Base-by-base conservation (phyloP, 2,888 invertebrate species). In the Xestia sexstrigata region DNA sequence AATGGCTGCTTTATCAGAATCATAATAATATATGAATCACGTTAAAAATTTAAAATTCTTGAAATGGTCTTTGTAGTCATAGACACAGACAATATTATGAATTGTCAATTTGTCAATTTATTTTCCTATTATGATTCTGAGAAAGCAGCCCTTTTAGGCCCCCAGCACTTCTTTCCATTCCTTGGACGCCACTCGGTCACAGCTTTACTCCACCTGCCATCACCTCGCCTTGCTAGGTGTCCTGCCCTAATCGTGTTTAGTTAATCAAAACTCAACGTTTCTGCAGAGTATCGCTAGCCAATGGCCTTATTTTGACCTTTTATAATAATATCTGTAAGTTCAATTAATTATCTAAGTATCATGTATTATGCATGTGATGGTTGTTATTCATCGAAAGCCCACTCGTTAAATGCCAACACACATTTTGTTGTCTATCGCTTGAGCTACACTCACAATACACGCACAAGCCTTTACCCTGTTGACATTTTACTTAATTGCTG, bases 401-500 rank as follows among this genome's bases (percentile, higher is more conserved):
- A 79, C 58, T 66, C 42, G 30, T 82, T 67, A 73, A 77, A 77
- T 75, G 77, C 39, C 75, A 82, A 58, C 42, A 74, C 49, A 42
- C 67, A 52, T 75, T 63, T 70, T 63, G 39, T 71, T 80, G 63
- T 60, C 62, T 58, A 52, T 55, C n/a, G 65, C 65, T 67, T 30
- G 26, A 67, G n/a, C 15, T 71, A 55, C 35, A 42, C 15, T 68
- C 52, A 75, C 49, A 76, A 71, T 60, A 66, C 74, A 77, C 74
- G 66, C 66, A 78, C 69, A 62, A 79, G 9, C 81, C 63, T 58
- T 58, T 49, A 55, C 17, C 39, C 39, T 69, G 74, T 76, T 81
- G 84, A 78, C 85, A 85, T 86, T n/a, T 83, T 74, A 78, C 81
- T 67, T 87, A 73, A 87, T 85, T 84, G 76, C 76, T 71, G 60